A percentile compares a stretch with the other conserved stretches of the same genome.
Conservation (phyloP, 2,797 vertebrate species). For the Setipinna tenuifilis region DNA sequence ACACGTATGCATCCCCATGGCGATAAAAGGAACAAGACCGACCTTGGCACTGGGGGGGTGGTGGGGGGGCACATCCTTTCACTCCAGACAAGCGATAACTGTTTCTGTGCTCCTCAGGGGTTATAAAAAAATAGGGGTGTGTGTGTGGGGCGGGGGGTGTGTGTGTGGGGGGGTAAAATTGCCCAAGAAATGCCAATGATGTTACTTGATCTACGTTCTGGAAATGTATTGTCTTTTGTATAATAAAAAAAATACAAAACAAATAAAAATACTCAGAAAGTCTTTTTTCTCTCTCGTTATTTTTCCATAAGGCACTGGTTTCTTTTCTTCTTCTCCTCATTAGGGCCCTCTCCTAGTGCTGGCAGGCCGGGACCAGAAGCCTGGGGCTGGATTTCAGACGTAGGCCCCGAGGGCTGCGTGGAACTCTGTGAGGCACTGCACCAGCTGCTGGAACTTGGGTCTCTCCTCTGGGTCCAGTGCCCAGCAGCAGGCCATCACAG, state of each 20-base stretch:
- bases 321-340: conserved; percentile 59
- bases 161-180: background rate
- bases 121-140: background rate
- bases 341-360: conserved; percentile 64
- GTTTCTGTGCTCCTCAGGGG: background rate
- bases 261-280: conserved; percentile 66
- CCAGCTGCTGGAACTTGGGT: conserved; percentile 98
- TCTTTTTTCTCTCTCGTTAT: conserved; percentile 53
- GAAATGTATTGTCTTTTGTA: conserved; percentile 24
- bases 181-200: conserved; percentile 6
- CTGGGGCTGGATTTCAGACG: conserved; percentile 76
- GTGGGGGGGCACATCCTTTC: background rate
- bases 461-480: conserved; percentile 96
- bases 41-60: background rate
- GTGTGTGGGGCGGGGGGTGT: no score
- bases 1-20: background rate
- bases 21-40: background rate
- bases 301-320: conserved; percentile 81
- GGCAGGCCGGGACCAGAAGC: conserved; percentile 44
- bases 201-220: background rate
- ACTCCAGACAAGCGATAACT: background rate
- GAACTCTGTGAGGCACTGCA: conserved; percentile 98
- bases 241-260: conserved; percentile 70
- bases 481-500: conserved; percentile 99
- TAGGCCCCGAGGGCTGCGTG: conserved; percentile 96